Percentiles rank a stretch among this genome's conserved stretches.
Conservation (phyloP, 2,113 vertebrate species). For the Synchiropus splendidus region DNA sequence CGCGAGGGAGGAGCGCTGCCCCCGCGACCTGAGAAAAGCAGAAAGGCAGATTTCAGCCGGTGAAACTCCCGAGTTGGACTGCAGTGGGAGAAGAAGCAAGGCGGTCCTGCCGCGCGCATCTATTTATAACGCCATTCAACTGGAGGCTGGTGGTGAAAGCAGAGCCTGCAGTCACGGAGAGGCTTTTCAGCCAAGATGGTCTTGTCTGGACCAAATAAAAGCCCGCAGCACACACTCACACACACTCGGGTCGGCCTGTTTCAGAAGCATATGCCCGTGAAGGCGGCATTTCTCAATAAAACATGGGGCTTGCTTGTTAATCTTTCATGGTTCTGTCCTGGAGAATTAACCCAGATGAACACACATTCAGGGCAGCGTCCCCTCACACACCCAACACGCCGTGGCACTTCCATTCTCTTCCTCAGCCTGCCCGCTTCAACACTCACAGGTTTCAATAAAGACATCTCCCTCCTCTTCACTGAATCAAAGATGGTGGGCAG, state of each 20-base stretch:
- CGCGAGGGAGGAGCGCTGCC: too few relatives aligned
- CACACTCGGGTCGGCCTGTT: constrained; percentile 35
- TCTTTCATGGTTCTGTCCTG: constrained; percentile 67
- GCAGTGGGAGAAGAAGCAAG: too few relatives aligned
- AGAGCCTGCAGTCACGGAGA: constrained; percentile 5
- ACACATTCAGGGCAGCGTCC: constrained; percentile 59
- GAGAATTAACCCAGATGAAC: constrained; percentile 66
- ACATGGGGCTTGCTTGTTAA: constrained; percentile 58
- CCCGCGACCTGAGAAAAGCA: too few relatives aligned
- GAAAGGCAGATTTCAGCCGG: too few relatives aligned
- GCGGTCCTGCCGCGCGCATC: too few relatives aligned
- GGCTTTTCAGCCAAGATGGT: constrained; percentile 11
- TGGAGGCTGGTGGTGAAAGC: neutral
- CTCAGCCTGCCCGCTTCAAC: too few relatives aligned
- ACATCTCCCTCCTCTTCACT: too few relatives aligned
- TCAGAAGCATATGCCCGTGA: constrained; percentile 40
- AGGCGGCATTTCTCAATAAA: constrained; percentile 60
- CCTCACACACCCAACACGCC: too few relatives aligned
- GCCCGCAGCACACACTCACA: constrained; percentile 10
- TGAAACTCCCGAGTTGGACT: too few relatives aligned
- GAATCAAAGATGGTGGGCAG: too few relatives aligned
- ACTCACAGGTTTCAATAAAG: too few relatives aligned
- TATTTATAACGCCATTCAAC: neutral
- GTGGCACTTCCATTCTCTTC: too few relatives aligned
- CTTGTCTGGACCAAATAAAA: constrained; percentile 20